Evolutionary conservation across 2,888 invertebrate species (phyloP).

Genomic region (Cantharis lateralis): DNA sequence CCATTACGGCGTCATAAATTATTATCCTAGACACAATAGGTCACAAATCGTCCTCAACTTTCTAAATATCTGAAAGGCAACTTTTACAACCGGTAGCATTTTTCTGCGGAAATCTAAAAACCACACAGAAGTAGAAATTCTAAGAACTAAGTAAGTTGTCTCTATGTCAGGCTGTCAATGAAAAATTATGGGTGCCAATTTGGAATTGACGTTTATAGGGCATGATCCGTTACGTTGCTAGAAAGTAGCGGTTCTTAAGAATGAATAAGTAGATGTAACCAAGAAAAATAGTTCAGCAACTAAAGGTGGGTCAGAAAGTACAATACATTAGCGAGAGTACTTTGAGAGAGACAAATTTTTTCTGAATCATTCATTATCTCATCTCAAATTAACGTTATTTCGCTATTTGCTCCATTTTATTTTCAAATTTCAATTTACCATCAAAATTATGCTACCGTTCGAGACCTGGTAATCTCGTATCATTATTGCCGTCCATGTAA

Average conservation of each 20-base stretch:
- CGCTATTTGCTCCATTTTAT: not conserved
- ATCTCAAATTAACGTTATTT: not conserved
- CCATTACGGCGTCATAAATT: not conserved
- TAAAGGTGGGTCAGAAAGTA: not conserved
- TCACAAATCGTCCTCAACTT: constrained; percentile 2
- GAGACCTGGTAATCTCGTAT: not conserved
- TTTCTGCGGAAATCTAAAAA: not conserved
- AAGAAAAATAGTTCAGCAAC: not conserved
- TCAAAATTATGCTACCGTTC: not conserved
- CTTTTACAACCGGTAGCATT: not conserved
- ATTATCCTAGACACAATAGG: not conserved
- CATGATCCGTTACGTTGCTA: constrained; percentile 2
- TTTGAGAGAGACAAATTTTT: not conserved
- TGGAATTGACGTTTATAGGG: constrained; percentile 3
- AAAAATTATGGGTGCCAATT: constrained; percentile 3
- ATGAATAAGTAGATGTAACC: constrained; percentile 1
- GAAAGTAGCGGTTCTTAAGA: constrained; percentile 1
- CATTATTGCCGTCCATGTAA: not conserved
- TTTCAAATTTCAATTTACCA: not conserved
- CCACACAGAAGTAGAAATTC: constrained; percentile 7
- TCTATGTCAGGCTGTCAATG: not conserved
- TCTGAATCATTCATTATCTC: not conserved
- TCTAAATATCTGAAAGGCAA: constrained; percentile 1
- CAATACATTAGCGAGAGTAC: not conserved
- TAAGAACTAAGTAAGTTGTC: constrained; percentile 4